These are phyloP conservation scores for Rhynchophorus ferrugineus DNA, from an alignment of 1,140 invertebrate species.

Conservation along the genomic window DNA sequence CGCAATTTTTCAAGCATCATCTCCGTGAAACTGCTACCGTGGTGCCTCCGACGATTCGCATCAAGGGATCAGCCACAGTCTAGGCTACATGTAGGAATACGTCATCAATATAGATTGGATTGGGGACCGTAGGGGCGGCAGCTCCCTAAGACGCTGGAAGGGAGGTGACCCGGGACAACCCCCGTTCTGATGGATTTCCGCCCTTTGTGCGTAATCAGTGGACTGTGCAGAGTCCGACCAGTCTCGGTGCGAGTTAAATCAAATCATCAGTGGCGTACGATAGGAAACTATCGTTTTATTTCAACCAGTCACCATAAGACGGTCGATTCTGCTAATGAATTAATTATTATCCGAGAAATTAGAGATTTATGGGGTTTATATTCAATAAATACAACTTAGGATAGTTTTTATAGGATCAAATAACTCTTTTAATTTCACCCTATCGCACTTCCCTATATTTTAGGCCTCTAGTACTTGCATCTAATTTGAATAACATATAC, in stretches of 20 bases:
- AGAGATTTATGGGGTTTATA: too few relatives aligned
- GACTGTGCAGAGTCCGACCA: conserved; percentile 16
- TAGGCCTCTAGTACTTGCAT: too few relatives aligned
- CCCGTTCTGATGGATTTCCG: conserved; percentile 32
- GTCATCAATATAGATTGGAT: conserved; percentile 26
- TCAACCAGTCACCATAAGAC: too few relatives aligned
- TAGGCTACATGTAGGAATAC: conserved; percentile 21
- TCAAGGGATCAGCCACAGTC: conserved; percentile 20
- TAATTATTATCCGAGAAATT: too few relatives aligned
- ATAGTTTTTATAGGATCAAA: too few relatives aligned
- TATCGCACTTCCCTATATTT: too few relatives aligned
- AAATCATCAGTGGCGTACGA: conserved; percentile 16
- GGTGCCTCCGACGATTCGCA: conserved; percentile 10
- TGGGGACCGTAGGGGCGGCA: conserved; percentile 20
- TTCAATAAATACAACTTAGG: too few relatives aligned
- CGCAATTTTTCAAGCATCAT: conserved; percentile 20
- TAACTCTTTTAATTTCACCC: too few relatives aligned
- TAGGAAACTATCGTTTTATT: too few relatives aligned
- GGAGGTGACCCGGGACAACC: conserved; percentile 27
- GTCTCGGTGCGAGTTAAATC: conserved; percentile 24
- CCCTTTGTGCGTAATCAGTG: conserved; percentile 28
- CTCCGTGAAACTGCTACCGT: conserved; percentile 17
- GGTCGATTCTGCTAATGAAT: too few relatives aligned
- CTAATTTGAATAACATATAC: too few relatives aligned
- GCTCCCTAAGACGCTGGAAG: conserved; percentile 28